Conservation (phyloP, 2,888 invertebrate species). For the Lacanobia wlatinum region DNA sequence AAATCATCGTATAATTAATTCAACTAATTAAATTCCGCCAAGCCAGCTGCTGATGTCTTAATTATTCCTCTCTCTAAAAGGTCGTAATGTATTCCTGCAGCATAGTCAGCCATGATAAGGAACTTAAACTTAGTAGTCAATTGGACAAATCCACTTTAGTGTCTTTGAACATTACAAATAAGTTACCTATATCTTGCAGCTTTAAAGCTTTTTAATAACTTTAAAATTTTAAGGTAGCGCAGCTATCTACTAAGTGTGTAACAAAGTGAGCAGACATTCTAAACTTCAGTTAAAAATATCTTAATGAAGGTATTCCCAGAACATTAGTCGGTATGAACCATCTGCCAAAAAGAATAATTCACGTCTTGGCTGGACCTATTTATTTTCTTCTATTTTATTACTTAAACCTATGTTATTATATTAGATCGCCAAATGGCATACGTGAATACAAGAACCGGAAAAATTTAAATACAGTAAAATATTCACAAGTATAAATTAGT, state of each 20-base stretch:
- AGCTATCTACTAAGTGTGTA: no score
- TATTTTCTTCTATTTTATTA: not conserved
- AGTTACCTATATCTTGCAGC: not conserved
- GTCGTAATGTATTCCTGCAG: slow-evolving; percentile 28
- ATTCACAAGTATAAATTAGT: slow-evolving; percentile 30
- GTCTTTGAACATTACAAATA: slow-evolving; percentile 5
- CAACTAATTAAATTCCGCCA: slow-evolving; percentile 29
- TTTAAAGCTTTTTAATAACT: slow-evolving; percentile 18
- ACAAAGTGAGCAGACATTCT: not conserved
- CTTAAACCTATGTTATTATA: not conserved
- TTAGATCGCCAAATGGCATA: not conserved
- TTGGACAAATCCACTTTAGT: slow-evolving; percentile 36
- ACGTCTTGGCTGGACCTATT: not conserved
- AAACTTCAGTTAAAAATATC: not conserved
- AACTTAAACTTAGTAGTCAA: slow-evolving; percentile 34
- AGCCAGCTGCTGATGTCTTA: slow-evolving; percentile 20
- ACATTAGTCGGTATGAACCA: not conserved
- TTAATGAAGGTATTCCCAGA: not conserved
- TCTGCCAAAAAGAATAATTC: not conserved
- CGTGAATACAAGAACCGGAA: not conserved
- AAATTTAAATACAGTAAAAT: slow-evolving; percentile 5
- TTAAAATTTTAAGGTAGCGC: not conserved
- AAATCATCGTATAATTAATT: slow-evolving; percentile 5
- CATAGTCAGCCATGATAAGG: slow-evolving; percentile 34
- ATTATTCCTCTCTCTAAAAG: slow-evolving; percentile 26